Evolutionary conservation across 2,797 vertebrate species (phyloP), one percentile per base, ranked within the genome.

Genomic region (Hoplostethus mediterraneus): DNA sequence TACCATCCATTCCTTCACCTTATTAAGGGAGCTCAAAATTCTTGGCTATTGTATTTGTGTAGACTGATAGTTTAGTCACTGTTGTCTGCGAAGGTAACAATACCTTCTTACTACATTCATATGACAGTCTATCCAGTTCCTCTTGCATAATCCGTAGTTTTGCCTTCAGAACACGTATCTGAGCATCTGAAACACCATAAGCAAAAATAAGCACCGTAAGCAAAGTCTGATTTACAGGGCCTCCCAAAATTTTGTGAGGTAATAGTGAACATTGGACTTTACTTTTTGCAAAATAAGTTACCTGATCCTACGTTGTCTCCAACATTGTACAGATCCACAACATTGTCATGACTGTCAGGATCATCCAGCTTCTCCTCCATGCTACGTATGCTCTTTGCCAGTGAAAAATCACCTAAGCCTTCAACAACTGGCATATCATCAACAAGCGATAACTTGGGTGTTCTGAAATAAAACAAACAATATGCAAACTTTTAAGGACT

Each of bases 121-220:
- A 83, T 6, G 95, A 89, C 42, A 95, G 57, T 21, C 87, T 94
- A 87, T 96, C 96, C 85, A 98, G 74, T 79, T 99, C 97, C 62
- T 98, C 97, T 73, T 97, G 96, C 71, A 92, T 94, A 73, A 99
- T 96, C 69, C 82, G 94, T 55, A 99, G 88, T 86, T 96, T 98
- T 81, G 97, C 97, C 87, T 97, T 99, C 63, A 98, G 87, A 89
- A 97, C 95, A 74, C 96, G 94, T 67, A 96, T 94, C 77, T 97
- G 96, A 81, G 95, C 95, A 78, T 97, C 97, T 95, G 93, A 80
- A 82, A 87, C 13, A 0, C 51, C 86, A 86, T 1, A 28, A 45
- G 2, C 62, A 65, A 77, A 45, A 44, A n/a, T n/a, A n/a, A 81
- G 0, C 49, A 21, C 2, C 59, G 12, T n/a, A 10, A 68, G 36